phyloP scores from a whole-genome alignment of 2,797 vertebrate species.

The Phyllotis vaccarum region DNA sequence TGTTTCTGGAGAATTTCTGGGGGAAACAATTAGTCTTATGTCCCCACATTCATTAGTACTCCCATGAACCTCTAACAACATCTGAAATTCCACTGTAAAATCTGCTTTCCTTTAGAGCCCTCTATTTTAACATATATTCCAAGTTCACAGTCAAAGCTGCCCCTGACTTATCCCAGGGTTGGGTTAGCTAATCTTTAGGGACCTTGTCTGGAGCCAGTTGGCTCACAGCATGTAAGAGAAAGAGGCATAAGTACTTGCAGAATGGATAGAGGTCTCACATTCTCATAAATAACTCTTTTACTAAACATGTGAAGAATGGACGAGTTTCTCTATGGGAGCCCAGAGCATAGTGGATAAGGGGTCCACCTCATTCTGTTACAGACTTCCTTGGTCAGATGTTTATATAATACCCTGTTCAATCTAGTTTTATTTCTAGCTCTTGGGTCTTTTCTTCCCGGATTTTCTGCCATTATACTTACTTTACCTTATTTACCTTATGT shows the following conservation, averaged over 20 bases:
- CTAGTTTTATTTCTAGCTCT: slow-evolving; percentile 52
- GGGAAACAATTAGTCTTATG: not conserved
- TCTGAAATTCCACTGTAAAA: slow-evolving; percentile 24
- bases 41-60: not conserved
- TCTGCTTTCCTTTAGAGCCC: not conserved
- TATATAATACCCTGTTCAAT: not conserved
- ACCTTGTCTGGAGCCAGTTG: not conserved
- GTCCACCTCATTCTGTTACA: not conserved
- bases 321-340: not conserved
- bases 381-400: slow-evolving; percentile 6
- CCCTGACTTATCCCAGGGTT: not conserved
- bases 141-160: not conserved
- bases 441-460: slow-evolving; percentile 29
- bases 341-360: not conserved
- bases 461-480: not conserved
- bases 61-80: not conserved
- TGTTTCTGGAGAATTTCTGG: not conserved
- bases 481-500: slow-evolving; percentile 48
- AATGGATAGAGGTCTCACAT: not conserved
- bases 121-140: not conserved
- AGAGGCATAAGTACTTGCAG: not conserved
- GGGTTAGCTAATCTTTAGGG: not conserved
- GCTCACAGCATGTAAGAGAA: not conserved
- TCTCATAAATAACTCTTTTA: slow-evolving; percentile 14
- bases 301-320: not conserved